Evolutionary conservation across 2,797 vertebrate genomes (phyloP).

Genomic region (Hylomyscus alleni): DNA sequence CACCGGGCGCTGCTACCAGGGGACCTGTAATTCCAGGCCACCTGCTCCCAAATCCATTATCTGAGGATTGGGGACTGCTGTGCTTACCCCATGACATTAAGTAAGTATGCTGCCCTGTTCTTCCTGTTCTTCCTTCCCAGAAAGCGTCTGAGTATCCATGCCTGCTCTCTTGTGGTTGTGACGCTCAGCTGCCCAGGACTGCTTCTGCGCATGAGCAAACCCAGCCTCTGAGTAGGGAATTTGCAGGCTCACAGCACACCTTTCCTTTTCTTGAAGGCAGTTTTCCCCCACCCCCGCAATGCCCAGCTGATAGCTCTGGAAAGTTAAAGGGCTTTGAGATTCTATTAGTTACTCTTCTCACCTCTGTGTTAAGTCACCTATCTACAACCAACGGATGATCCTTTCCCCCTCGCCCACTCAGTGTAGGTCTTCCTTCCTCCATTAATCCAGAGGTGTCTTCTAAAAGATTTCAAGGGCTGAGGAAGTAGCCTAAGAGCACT

Average conservation of each 20-base stretch:
- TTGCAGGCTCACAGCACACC: not conserved
- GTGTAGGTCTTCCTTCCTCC: not conserved
- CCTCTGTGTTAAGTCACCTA: not conserved
- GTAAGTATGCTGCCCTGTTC: conserved; percentile 19
- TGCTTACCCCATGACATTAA: conserved; percentile 63
- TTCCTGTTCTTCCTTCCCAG: not conserved
- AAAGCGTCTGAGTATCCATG: accelerated
- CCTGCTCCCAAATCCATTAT: conserved; percentile 81
- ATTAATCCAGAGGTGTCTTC: not conserved
- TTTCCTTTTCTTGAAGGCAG: not conserved
- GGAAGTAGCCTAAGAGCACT: not conserved
- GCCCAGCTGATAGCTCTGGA: not conserved
- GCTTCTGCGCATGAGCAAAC: conserved; percentile 43
- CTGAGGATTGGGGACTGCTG: conserved; percentile 54
- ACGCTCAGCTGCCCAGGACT: not conserved
- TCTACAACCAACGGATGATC: not conserved
- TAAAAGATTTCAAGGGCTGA: not conserved
- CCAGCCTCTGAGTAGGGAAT: not conserved
- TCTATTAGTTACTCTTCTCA: not conserved
- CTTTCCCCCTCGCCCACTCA: not conserved
- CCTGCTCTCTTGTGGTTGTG: not conserved
- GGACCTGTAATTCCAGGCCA: conserved; percentile 73
- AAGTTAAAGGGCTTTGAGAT: not conserved
- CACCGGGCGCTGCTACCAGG: conserved; percentile 75
- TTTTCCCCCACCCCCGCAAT: not conserved